Conservation (phyloP, 2,888 invertebrate genomes). For the Agrilus biguttatus region DNA sequence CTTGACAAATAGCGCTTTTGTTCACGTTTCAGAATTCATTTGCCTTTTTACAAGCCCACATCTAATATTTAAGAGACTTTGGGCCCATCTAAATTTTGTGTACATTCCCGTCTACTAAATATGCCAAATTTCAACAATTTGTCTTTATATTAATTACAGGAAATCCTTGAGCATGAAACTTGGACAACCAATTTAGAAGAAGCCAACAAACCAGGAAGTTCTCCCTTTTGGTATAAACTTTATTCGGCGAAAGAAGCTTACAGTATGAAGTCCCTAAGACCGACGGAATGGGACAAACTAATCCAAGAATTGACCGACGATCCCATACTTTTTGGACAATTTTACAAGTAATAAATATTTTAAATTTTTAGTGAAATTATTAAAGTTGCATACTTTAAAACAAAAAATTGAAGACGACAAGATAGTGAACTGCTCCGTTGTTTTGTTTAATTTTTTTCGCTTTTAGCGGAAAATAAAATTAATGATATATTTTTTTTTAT, state of each 20-base stretch:
- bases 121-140: conserved; percentile 1
- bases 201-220: conserved; percentile 66
- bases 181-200: conserved; percentile 89
- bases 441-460: too few species aligned
- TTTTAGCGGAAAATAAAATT: too few species aligned
- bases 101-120: too few species aligned
- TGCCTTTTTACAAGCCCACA: background rate
- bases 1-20: background rate
- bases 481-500: background rate
- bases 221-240: conserved; percentile 76
- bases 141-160: conserved; percentile 37
- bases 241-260: conserved; percentile 74
- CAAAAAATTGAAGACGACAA: too few species aligned
- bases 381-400: too few species aligned
- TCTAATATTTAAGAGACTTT: too few species aligned
- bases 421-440: too few species aligned
- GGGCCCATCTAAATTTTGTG: too few species aligned
- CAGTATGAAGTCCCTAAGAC: conserved; percentile 66
- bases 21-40: background rate
- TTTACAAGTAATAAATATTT: conserved; percentile 55
- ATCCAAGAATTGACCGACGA: conserved; percentile 75
- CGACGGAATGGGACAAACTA: conserved; percentile 81
- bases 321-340: conserved; percentile 68
- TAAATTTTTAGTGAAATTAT: background rate
- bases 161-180: conserved; percentile 88